Evolutionary conservation across 2,113 vertebrate genomes (phyloP).

Genomic region (Potamarius usumacintae): DNA sequence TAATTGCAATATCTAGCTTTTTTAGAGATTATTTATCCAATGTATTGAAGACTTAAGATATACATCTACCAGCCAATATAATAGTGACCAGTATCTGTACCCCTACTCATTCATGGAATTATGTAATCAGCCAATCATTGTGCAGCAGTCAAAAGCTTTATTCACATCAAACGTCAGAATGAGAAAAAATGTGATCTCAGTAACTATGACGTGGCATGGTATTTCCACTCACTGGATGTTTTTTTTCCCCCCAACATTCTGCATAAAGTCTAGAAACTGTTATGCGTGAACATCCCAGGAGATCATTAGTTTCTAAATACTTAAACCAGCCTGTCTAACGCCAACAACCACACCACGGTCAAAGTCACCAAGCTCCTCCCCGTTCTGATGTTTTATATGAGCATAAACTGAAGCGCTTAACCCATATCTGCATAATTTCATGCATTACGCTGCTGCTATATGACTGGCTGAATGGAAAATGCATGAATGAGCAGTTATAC

Average conservation of each 20-base stretch:
- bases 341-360: neutral
- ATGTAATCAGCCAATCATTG: neutral
- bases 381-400: neutral
- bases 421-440: neutral
- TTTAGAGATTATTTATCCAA: neutral
- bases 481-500: neutral
- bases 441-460: neutral
- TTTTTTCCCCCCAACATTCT: neutral
- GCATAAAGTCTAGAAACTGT: neutral
- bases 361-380: neutral
- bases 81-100: neutral
- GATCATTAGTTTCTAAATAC: neutral
- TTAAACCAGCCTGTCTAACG: neutral
- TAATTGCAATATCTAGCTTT: neutral
- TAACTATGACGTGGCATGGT: neutral
- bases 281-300: neutral
- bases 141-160: neutral
- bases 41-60: neutral
- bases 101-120: neutral
- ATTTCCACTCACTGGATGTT: neutral
- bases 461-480: neutral
- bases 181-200: neutral
- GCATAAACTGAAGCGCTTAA: neutral
- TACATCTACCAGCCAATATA: neutral
- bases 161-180: neutral